Evolutionary conservation across 1,140 invertebrate species (phyloP), one percentile per base, ranked within the genome.

Genomic region (Drosophila nikananu): DNA sequence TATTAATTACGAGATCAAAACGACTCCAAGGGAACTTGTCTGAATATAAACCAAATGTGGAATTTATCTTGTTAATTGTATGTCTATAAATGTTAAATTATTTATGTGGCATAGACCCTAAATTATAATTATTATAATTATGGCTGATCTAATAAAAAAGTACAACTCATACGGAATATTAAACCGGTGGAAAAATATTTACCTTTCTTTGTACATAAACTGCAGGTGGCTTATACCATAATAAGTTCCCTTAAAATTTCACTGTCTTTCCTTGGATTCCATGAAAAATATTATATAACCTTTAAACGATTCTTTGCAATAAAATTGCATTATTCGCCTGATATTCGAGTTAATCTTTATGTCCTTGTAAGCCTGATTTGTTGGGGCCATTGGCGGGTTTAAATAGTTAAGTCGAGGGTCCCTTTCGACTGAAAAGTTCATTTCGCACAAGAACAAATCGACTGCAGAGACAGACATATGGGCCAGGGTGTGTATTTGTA

Each of bases 391-490:
- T 73, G 71, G 46, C 62, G 62, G 81, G 86, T 76, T 89, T 84
- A 81, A 84, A 78, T 89, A 71, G 81, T 90, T 76, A 79, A 70
- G 51, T 60, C n/a, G 68, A 66, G 54, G 54, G 61, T 75, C 23
- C 67, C 19, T 67, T 74, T 63, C 49, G 61, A 76, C 52, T 78
- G 61, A 81, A 84, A 89, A 84, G 84, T 87, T 90, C 86, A 89
- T 87, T 87, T 89, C 42, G 55, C 70, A 57, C 9, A 72, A 72
- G 70, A 81, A 81, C 83, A 84, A 75, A 72, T 77, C 61, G 55
- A 51, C 51, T 61, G 44, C 63, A 49, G 54, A 57, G 54, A 66
- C 27, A 76, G 68, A 63, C 44, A 17, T 81, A 58, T 67, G 48
- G 42, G 52, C 42, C 48, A 76, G 44, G 58, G 44, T 75, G 41